These are phyloP conservation scores for Phenganax subtilis DNA, from an alignment of 92 coral and sea anemone genomes.

Conservation along the genomic window DNA sequence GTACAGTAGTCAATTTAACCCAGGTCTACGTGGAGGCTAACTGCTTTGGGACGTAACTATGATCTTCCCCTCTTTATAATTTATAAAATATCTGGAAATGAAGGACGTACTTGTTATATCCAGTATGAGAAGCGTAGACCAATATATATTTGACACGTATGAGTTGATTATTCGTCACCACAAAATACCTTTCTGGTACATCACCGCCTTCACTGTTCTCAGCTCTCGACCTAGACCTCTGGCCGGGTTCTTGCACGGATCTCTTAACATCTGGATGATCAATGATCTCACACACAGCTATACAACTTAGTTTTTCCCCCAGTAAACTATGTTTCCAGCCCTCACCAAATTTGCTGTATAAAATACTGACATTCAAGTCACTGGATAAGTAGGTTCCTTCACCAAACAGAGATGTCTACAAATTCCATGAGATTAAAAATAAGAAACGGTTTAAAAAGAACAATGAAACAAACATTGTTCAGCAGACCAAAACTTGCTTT, in stretches of 20 bases:
- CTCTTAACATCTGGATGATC: constrained; percentile 98
- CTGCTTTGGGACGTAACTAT: too few relatives aligned
- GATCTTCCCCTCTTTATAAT: too few relatives aligned
- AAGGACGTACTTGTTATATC: constrained; percentile 17
- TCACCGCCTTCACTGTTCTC: constrained; percentile 91
- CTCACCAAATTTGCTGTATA: constrained; percentile 76
- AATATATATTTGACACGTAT: constrained; percentile 79
- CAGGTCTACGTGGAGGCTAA: too few relatives aligned
- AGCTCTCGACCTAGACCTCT: constrained; percentile 77
- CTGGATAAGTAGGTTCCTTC: constrained; percentile 98
- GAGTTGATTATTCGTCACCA: constrained; percentile 91
- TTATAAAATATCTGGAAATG: neutral
- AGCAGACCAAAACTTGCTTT: neutral
- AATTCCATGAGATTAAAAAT: neutral
- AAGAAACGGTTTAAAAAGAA: neutral
- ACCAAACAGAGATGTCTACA: constrained; percentile 88
- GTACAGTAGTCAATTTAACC: too few relatives aligned
- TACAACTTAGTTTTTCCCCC: constrained; percentile 74
- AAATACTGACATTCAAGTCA: constrained; percentile 83
- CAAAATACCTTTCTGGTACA: constrained; percentile 94
- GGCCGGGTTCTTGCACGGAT: constrained; percentile 55
- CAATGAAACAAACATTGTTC: neutral
- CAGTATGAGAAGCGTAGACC: constrained; percentile 61
- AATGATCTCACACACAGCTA: constrained; percentile 89
- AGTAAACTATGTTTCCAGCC: constrained; percentile 71